Conservation (phyloP, 2,888 invertebrate genomes). For the Himalopsyche anomala region DNA sequence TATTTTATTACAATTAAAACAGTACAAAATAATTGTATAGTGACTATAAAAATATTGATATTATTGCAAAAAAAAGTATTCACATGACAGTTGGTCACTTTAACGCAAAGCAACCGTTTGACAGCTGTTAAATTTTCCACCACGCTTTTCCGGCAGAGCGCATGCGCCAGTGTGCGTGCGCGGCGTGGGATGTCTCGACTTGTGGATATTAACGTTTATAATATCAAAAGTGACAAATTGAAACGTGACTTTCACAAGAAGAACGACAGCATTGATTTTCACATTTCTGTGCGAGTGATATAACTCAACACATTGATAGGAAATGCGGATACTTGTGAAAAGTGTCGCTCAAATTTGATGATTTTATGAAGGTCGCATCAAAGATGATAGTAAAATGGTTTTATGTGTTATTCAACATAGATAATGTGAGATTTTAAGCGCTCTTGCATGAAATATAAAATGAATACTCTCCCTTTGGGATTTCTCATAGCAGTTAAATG, state of each 20-base stretch:
- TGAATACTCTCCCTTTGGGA: not conserved
- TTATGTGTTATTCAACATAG: not conserved
- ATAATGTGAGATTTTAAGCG: not conserved
- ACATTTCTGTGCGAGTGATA: not conserved
- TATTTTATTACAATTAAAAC: no score
- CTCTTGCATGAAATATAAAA: not conserved
- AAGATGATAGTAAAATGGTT: not conserved
- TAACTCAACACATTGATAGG: slow-evolving; percentile 24
- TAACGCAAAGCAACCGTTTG: slow-evolving; percentile 1
- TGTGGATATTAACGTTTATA: slow-evolving; percentile 11
- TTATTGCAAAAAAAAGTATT: no score
- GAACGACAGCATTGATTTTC: not conserved
- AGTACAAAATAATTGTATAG: no score
- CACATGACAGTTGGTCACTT: not conserved
- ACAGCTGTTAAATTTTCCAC: slow-evolving; percentile 52
- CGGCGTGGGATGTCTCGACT: not conserved
- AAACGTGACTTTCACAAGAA: not conserved
- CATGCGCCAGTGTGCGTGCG: slow-evolving; percentile 52
- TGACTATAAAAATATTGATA: no score
- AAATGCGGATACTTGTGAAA: not conserved
- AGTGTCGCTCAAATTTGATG: not conserved
- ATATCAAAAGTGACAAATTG: not conserved
- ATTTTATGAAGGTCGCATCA: slow-evolving; percentile 12
- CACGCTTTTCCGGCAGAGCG: slow-evolving; percentile 54
- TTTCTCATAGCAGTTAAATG: not conserved